phyloP scores from a whole-genome alignment of 2,797 vertebrate genomes.

The Amblyopsis hoosieri region DNA sequence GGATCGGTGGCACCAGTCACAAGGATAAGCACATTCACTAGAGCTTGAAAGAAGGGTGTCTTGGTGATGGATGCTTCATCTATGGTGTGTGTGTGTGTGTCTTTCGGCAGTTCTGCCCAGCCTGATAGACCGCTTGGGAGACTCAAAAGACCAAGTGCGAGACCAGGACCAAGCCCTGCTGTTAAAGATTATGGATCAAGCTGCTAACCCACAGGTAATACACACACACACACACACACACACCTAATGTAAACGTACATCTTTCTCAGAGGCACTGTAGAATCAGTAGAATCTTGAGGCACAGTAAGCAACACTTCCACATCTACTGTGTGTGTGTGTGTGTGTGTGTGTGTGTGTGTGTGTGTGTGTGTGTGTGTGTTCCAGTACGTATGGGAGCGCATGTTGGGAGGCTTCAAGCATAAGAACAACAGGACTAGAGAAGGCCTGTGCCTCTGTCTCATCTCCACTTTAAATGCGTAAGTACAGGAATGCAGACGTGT shows the following conservation, averaged over 20 bases:
- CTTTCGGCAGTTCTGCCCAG: slow-evolving; percentile 80
- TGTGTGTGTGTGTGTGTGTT: slow-evolving; percentile 12
- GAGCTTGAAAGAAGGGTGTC: no score
- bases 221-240: not conserved
- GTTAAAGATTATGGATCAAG: slow-evolving; percentile 95
- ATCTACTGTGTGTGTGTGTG: not conserved
- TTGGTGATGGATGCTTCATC: not conserved
- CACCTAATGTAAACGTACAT: not conserved
- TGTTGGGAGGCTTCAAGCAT: slow-evolving; percentile 96
- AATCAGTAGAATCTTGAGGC: no score
- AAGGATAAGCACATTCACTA: no score
- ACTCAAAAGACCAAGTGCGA: slow-evolving; percentile 91
- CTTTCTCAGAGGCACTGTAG: not conserved
- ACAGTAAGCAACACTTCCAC: not conserved
- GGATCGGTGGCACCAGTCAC: no score
- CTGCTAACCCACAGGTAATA: slow-evolving; percentile 90
- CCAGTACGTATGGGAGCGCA: slow-evolving; percentile 95
- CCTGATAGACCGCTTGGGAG: slow-evolving; percentile 92
- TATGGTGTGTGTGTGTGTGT: not conserved
- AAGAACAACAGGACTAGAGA: slow-evolving; percentile 96
- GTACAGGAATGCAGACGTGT: slow-evolving; percentile 42
- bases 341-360: not conserved
- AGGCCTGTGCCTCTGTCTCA: slow-evolving; percentile 93
- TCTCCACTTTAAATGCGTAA: slow-evolving; percentile 91
- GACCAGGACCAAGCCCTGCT: slow-evolving; percentile 93